phyloP scores from a whole-genome alignment of 2,888 invertebrate species.

The Protonemura montana region DNA sequence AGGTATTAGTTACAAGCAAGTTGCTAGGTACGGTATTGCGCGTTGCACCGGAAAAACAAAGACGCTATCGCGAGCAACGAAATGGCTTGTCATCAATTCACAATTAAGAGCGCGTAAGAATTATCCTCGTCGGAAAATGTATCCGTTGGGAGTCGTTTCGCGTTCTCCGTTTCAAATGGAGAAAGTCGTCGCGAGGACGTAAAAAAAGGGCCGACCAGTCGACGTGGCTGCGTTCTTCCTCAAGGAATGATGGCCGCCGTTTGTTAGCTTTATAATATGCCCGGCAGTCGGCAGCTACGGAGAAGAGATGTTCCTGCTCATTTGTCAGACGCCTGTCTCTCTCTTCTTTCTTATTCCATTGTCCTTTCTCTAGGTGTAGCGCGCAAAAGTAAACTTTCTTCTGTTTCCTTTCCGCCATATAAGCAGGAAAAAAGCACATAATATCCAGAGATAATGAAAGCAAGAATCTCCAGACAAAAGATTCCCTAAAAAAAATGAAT shows the following conservation, averaged over 20 bases:
- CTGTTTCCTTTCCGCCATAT: not conserved
- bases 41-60: not conserved
- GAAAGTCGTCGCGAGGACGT: constrained; percentile 44
- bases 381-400: not conserved
- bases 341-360: not conserved
- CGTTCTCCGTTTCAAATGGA: constrained; percentile 43
- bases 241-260: constrained; percentile 45
- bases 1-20: too few relatives aligned
- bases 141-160: constrained; percentile 47
- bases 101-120: constrained; percentile 32
- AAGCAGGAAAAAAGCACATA: constrained; percentile 26
- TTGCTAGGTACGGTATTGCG: too few relatives aligned
- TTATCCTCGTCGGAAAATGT: constrained; percentile 46
- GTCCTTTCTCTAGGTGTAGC: not conserved
- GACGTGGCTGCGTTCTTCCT: constrained; percentile 16
- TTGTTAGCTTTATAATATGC: constrained; percentile 44
- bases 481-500: not conserved
- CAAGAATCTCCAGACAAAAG: constrained; percentile 14
- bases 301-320: constrained; percentile 40
- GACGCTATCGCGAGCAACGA: constrained; percentile 10
- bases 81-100: constrained; percentile 28
- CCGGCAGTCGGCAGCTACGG: constrained; percentile 34
- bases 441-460: constrained; percentile 26
- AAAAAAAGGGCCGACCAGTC: not conserved
- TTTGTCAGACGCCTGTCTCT: constrained; percentile 40